Evolutionary conservation across 2,888 invertebrate species (phyloP).

Genomic region (Cryptocephalus primarius): DNA sequence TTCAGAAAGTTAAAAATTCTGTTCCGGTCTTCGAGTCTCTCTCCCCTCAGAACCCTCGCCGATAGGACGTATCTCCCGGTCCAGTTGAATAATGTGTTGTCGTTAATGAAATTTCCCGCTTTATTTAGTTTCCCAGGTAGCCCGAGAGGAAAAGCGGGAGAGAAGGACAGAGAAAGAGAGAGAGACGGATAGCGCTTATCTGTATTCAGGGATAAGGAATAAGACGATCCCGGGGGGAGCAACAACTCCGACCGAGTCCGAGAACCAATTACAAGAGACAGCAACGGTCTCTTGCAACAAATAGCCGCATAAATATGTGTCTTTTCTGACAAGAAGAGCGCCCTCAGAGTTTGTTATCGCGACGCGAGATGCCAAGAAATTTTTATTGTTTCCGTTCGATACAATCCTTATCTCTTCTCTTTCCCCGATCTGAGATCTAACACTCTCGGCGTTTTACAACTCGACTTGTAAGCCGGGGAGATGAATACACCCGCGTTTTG

Average conservation of each 20-base stretch:
- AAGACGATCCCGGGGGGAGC: background rate
- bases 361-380: background rate
- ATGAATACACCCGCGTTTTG: too few relatives aligned
- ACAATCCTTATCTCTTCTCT: too few relatives aligned
- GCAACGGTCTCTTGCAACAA: background rate
- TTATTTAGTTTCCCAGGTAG: too few relatives aligned
- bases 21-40: too few relatives aligned
- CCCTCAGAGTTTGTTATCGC: background rate
- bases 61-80: too few relatives aligned
- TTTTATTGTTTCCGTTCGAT: background rate
- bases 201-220: background rate
- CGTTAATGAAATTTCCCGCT: too few relatives aligned
- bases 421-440: too few relatives aligned
- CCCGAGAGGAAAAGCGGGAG: background rate
- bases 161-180: background rate
- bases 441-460: too few relatives aligned
- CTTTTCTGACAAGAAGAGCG: background rate
- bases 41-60: too few relatives aligned
- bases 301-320: background rate
- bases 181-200: background rate
- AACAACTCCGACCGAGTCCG: background rate
- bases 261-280: background rate
- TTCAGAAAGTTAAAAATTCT: too few relatives aligned
- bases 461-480: too few relatives aligned
- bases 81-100: too few relatives aligned